These are phyloP conservation scores for Xylocampa areola DNA, from an alignment of 2,888 invertebrate species.

Conservation along the genomic window DNA sequence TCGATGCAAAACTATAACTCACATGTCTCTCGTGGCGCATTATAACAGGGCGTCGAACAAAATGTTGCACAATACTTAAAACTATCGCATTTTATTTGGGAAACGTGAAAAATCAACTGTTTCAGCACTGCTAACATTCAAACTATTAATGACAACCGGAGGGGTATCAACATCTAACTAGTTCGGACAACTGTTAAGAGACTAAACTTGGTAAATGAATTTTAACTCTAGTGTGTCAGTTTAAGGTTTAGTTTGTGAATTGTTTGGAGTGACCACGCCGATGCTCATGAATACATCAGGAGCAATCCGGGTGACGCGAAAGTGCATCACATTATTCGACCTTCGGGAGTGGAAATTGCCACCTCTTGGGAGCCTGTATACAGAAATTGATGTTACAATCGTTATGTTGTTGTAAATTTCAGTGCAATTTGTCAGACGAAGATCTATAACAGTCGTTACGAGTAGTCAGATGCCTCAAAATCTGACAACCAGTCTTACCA, in stretches of 20 bases:
- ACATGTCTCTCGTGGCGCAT: constrained; percentile 37
- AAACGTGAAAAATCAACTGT: constrained; percentile 11
- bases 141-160: constrained; percentile 60
- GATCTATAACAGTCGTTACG: too few species aligned
- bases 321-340: constrained; percentile 64
- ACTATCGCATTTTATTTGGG: constrained; percentile 31
- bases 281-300: constrained; percentile 66
- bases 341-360: constrained; percentile 56
- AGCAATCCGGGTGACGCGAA: constrained; percentile 56
- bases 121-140: constrained; percentile 30
- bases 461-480: too few species aligned
- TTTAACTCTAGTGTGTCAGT: constrained; percentile 42
- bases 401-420: background rate
- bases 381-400: constrained; percentile 29
- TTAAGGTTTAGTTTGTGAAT: constrained; percentile 54
- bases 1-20: constrained; percentile 38
- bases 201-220: constrained; percentile 46
- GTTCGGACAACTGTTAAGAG: constrained; percentile 32
- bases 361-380: constrained; percentile 37
- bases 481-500: too few species aligned
- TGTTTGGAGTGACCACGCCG: constrained; percentile 38
- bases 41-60: constrained; percentile 35
- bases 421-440: background rate
- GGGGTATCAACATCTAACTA: constrained; percentile 59
- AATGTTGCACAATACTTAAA: constrained; percentile 42